Evolutionary conservation across 2,888 invertebrate genomes (phyloP), one percentile per base, ranked within the genome.

Genomic region (Lochmaea capreae): DNA sequence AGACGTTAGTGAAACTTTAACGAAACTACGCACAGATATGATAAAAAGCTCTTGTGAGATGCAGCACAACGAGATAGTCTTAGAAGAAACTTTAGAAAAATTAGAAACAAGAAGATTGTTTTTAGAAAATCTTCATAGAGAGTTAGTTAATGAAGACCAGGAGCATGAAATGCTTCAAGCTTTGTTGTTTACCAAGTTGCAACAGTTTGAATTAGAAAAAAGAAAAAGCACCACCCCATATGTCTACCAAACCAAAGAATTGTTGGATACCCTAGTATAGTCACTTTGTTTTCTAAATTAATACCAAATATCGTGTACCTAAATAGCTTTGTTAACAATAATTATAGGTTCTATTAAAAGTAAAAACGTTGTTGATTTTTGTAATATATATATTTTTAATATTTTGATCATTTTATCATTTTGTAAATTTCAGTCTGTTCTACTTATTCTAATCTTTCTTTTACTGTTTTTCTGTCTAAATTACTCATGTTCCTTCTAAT

Each of bases 221-320:
- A 73, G 65, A n/a, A 76, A 77, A 71, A 82, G 81, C 74, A 79
- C 76, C 74, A 80, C 80, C 72, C 80, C 81, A 77, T 79, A 81
- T 76, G 75, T 84, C 78, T 85, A 86, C 81, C 83, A 85, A 84
- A 86, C 87, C 87, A 87, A 87, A 87, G 87, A 87, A 82, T 84
- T 86, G 83, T 84, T 87, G 84, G 87, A 87, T 87, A 87, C 87
- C 86, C 83, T 87, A 87, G 87, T 87, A 80, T 87, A 84, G 76
- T 65, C 39, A 43, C 18, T 62, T 18, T 43, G 33, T 65, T 65
- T 59, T 65, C 58, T 77, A 78, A 81, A 84, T 85, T 84, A 85
- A 86, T 86, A 87, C 87, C 87, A 87, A 87, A 87, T 86, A 87
- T 86, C 80, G 82, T 82, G 87, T 87, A 87, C 87, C 87, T 87